Evolutionary conservation across 1,140 invertebrate genomes (phyloP).

Genomic region (Diploscapter pachys): DNA sequence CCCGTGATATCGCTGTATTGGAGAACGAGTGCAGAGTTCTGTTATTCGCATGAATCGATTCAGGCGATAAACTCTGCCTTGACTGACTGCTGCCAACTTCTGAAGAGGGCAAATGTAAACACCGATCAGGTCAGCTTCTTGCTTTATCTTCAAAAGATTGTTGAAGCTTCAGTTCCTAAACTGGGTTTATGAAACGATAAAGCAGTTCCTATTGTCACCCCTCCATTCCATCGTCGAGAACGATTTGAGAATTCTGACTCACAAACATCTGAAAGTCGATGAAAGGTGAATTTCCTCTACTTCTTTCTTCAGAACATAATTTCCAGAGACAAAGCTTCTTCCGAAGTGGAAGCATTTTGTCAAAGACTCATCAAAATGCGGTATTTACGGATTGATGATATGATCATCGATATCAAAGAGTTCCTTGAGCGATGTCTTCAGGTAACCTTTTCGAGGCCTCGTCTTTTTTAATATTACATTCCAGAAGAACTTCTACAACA

Average conservation of each 20-base stretch:
- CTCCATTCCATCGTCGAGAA: slow-evolving; percentile 18
- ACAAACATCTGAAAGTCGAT: slow-evolving; percentile 21
- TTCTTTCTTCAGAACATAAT: not conserved
- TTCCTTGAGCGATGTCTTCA: not conserved
- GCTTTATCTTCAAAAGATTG: too few species aligned
- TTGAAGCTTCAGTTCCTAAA: too few species aligned
- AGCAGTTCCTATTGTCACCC: slow-evolving; percentile 2
- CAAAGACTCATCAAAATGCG: not conserved
- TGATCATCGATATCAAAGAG: slow-evolving; percentile 9
- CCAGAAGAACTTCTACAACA: slow-evolving; percentile 90
- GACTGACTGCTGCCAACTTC: too few species aligned
- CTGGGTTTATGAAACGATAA: too few species aligned
- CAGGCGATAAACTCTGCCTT: too few species aligned
- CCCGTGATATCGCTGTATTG: too few species aligned
- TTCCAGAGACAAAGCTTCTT: not conserved
- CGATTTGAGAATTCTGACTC: slow-evolving; percentile 19
- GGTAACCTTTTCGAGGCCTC: slow-evolving; percentile 59
- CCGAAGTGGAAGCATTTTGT: not conserved
- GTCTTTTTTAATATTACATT: slow-evolving; percentile 81
- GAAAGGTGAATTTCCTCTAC: slow-evolving; percentile 5
- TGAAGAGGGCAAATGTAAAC: too few species aligned
- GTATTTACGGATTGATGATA: slow-evolving; percentile 3
- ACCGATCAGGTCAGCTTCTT: too few species aligned
- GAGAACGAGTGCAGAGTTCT: too few species aligned
- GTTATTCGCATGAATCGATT: too few species aligned